Percentiles rank a stretch among this genome's conserved stretches.
phyloP scores from a whole-genome alignment of 2,797 vertebrate species.

The Simalia tracyae region DNA sequence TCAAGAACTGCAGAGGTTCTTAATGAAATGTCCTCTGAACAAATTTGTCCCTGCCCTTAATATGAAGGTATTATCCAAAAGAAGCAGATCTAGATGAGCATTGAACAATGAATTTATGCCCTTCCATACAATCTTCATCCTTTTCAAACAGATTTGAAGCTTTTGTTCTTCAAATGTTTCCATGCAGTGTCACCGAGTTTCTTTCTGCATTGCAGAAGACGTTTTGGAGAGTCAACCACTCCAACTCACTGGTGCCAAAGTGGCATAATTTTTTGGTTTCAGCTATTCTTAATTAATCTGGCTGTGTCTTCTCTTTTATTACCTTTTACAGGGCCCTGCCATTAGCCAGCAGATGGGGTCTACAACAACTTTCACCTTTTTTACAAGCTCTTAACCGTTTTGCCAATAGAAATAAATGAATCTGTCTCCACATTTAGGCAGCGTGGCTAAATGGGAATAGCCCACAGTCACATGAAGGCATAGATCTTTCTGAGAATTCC shows the following conservation, averaged over 20 bases:
- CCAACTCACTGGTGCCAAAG: background rate
- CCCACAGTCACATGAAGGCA: background rate
- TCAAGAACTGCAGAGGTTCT: background rate
- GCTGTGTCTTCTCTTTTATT: background rate
- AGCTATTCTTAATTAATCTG: slow-evolving; percentile 1
- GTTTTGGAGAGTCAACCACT: background rate
- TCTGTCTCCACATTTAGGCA: background rate
- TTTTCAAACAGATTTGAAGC: background rate
- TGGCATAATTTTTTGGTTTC: background rate
- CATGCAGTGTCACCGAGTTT: background rate
- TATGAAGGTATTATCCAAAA: background rate
- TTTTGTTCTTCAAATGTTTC: background rate
- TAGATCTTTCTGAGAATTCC: background rate
- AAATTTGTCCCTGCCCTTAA: background rate
- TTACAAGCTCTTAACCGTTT: slow-evolving; percentile 7
- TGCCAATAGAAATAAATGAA: slow-evolving; percentile 21
- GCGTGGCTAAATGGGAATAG: background rate
- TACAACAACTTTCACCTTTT: background rate
- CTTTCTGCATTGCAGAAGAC: background rate
- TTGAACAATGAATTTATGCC: background rate
- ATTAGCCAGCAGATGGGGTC: background rate
- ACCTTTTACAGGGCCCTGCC: background rate
- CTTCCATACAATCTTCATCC: background rate
- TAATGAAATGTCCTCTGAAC: background rate
- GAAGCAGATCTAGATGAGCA: background rate